Conservation (phyloP, 2,797 vertebrate genomes). For the Anguilla anguilla region DNA sequence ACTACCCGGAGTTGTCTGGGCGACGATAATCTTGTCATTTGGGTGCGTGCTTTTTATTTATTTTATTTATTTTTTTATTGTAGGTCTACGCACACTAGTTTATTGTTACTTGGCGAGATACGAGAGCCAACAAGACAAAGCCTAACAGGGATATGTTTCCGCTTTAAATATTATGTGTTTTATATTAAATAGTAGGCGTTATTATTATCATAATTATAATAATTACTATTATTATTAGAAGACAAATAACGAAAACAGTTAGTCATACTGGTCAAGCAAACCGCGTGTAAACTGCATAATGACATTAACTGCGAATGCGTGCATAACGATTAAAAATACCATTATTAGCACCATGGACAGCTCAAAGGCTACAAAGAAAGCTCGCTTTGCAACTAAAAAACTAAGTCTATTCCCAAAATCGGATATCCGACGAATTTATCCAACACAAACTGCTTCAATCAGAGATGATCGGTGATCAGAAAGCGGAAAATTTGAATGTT, state of each 20-base stretch:
- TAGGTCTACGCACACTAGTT: not conserved
- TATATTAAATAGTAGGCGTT: no score
- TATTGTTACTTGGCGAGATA: not conserved
- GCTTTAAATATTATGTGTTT: slow-evolving; percentile 24
- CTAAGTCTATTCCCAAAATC: no score
- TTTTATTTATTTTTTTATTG: not conserved
- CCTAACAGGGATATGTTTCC: slow-evolving; percentile 12
- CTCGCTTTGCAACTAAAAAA: not conserved
- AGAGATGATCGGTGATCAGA: not conserved
- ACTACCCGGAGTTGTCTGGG: not conserved
- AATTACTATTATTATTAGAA: no score
- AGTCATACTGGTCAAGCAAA: no score
- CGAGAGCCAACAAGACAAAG: slow-evolving; percentile 17
- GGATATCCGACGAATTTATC: not conserved
- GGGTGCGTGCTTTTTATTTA: not conserved
- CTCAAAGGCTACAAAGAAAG: not conserved
- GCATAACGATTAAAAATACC: not conserved
- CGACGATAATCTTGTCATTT: not conserved
- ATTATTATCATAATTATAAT: no score
- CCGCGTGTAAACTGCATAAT: not conserved
- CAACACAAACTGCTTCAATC: not conserved
- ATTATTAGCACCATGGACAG: slow-evolving; percentile 26
- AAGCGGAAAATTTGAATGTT: not conserved
- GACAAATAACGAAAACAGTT: no score
- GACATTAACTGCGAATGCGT: not conserved